Base-by-base conservation (phyloP, 1,140 invertebrate species). In the Drosophila tropicalis region DNA sequence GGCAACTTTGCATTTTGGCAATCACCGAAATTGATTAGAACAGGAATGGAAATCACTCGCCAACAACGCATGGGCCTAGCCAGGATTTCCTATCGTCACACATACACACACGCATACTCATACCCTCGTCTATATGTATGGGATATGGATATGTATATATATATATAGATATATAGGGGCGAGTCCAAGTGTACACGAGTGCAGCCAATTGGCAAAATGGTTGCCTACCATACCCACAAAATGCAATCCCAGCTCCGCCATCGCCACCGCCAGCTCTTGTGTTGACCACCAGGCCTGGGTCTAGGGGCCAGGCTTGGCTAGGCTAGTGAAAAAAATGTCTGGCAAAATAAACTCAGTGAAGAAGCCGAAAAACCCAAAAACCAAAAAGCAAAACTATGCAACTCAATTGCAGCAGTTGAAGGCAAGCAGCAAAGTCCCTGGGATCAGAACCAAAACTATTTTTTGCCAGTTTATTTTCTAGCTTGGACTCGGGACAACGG, bases 1-100 rank as follows among this genome's bases (percentile, higher is more conserved):
- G 40, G 44, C 39, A 69, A 67, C 58, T 75, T 79, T 79, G 69
- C 76, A 76, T 84, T 51, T 76, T 84, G 76, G 66, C 81, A 79
- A 79, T 84, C 76, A 84, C 79, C 70, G 76, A 84, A 84, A 84
- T 84, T 84, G 81, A 84, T 84, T 79, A 84, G 81, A 84, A 68
- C 56, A 61, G 67, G 79, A 76, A 73, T 76, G 76, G 76, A 72
- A 70, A 84, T 64, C 66, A 66, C 58, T 67, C 67, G 75, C 54
- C 54, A 51, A 40, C 66, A 67, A 67, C 74, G 76, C 73, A 76
- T 66, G 67, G 40, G 60, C 60, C 60, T 61, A 17, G 15, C 44
- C 62, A 77, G 75, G 74, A 77, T 77, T 77, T 77, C 68, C 75
- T 77, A 58, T 9, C 19, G 54, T 9, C 78, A 41, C 62, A 70